phyloP scores from a whole-genome alignment of 2,113 vertebrate genomes.

The Apistogramma diplotaenia region DNA sequence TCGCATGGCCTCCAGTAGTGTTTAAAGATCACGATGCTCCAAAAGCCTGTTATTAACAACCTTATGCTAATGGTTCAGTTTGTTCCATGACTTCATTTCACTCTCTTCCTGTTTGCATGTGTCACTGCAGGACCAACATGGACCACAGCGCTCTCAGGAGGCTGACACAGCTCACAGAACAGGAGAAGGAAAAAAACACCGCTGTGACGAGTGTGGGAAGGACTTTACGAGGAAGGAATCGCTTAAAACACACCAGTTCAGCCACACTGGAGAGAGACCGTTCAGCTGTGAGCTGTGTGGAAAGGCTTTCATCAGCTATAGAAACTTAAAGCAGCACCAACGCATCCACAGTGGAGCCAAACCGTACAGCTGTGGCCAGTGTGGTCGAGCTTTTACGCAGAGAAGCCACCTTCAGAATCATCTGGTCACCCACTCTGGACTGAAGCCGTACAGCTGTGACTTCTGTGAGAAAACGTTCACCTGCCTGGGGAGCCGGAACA shows the following conservation, averaged over 20 bases:
- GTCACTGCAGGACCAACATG: background rate
- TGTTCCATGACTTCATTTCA: background rate
- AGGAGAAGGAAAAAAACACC: accelerated
- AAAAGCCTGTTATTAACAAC: too few relatives aligned
- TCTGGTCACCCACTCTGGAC: background rate
- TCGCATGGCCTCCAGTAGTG: too few relatives aligned
- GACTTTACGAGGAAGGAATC: background rate
- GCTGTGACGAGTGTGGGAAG: background rate
- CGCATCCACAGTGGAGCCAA: background rate
- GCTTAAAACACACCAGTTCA: background rate
- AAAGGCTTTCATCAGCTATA: background rate
- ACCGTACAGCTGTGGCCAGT: background rate
- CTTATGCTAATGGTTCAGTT: accelerated
- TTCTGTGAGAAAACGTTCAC: background rate
- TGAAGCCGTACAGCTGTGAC: background rate
- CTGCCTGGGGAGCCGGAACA: background rate
- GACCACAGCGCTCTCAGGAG: accelerated
- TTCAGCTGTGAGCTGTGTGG: background rate
- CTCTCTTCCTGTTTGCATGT: accelerated
- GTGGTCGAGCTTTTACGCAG: background rate
- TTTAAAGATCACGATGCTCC: too few relatives aligned
- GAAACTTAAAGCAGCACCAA: background rate
- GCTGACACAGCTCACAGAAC: background rate
- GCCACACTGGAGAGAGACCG: background rate
- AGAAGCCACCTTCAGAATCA: background rate